A percentile compares a stretch with the other conserved stretches of the same genome.
Conservation (phyloP, 2,113 vertebrate genomes). For the Scartelaos histophorus region DNA sequence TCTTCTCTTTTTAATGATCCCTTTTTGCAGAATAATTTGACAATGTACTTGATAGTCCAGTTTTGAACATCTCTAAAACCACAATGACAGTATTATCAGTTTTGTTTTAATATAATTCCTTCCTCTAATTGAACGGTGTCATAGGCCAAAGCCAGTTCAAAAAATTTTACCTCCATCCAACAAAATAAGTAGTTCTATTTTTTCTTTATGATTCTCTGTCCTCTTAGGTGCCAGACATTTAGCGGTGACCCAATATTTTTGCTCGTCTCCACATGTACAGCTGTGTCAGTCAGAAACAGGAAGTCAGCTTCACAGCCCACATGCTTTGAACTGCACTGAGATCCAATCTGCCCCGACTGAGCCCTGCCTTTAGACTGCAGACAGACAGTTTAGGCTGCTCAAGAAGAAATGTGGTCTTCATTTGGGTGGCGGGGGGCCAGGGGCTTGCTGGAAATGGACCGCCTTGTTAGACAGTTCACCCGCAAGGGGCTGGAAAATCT, state of each 20-base stretch:
- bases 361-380: conserved; percentile 60
- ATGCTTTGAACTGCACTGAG: conserved; percentile 66
- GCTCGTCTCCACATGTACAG: conserved; percentile 40
- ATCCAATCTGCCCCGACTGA: conserved; percentile 65
- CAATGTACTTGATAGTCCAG: too few relatives aligned
- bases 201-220: conserved; percentile 30
- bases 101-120: too few relatives aligned
- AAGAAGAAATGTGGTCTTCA: conserved; percentile 72
- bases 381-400: conserved; percentile 65
- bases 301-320: conserved; percentile 65
- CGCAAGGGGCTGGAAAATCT: conserved; percentile 71
- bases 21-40: too few relatives aligned
- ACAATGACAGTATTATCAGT: too few relatives aligned
- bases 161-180: neutral
- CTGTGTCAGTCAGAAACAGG: conserved; percentile 71
- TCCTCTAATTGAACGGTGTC: too few relatives aligned
- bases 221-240: conserved; percentile 19
- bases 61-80: too few relatives aligned
- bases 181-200: neutral
- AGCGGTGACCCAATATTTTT: conserved; percentile 37
- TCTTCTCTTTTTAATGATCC: too few relatives aligned
- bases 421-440: conserved; percentile 73
- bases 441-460: conserved; percentile 72
- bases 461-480: conserved; percentile 68
- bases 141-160: too few relatives aligned